Evolutionary conservation across 2,113 vertebrate genomes (phyloP), one percentile per base, ranked within the genome.

Genomic region (Dasypus novemcinctus): DNA sequence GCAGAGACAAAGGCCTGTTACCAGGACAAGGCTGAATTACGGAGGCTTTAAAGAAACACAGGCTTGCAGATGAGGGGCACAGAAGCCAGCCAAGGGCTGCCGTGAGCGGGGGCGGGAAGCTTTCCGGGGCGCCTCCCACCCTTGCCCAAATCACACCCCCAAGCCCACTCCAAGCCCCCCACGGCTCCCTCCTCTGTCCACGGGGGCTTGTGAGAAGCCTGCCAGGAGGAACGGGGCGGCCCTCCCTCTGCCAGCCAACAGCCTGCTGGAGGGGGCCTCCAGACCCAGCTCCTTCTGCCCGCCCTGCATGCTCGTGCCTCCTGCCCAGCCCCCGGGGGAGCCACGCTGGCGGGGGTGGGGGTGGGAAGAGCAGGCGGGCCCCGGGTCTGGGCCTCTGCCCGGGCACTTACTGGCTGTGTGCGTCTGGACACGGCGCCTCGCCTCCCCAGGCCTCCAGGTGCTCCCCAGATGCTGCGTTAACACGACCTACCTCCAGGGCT

Each of bases 31-130:
- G 57, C 49, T 89, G 57, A 76, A 52, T 84, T 79, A 76, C 4
- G 31, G 84, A 83, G 61, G 38, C 49, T 57, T 87, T 93, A 76
- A 95, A 94, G 84, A 94, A 94, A 66, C 27, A 71, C 33, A 84
- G 83, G 31, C 90, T 54, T 59, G 38, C 41, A 15, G 63, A 49
- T 13, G 43, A 87, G 57, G 75, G 57, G 23, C 21, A n/a, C 31
- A 4, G 46, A 71, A 72, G 82, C 29, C 41, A 84, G 75, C n/a
- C 46, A 54, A 72, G 72, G 61, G 59, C 7, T 59, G 11, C 15
- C 59, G 41, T 0, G 3, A 68, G 36, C 74, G 64, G 38, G 69
- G 38, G 46, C 83, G 43, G 52, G 46, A 49, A 31, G 20, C 17
- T 4, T 25, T 33, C 17, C 7, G 1, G 64, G 54, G 43, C 69